A percentile compares a stretch with the other conserved stretches of the same genome.
phyloP scores from a whole-genome alignment of 2,797 vertebrate genomes.

The Pelochelys cantorii region DNA sequence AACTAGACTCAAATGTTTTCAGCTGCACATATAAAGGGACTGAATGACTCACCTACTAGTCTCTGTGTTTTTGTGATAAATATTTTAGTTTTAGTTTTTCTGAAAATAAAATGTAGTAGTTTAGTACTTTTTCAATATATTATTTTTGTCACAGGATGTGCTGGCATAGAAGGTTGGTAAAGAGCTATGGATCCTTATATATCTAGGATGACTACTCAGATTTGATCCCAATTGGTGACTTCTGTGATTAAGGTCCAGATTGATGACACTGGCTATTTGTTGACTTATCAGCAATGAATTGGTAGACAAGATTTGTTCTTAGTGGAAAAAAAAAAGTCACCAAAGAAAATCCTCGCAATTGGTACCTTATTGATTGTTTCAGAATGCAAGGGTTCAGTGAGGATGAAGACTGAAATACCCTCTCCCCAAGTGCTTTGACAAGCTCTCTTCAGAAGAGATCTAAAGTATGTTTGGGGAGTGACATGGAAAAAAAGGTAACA shows the following conservation, averaged over 20 bases:
- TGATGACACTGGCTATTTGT: neutral
- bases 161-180: too few relatives aligned
- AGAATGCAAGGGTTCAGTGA: neutral
- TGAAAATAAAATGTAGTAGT: too few relatives aligned
- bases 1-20: neutral
- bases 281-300: neutral
- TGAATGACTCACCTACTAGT: neutral
- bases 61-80: neutral
- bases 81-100: neutral
- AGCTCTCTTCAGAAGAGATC: neutral
- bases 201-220: too few relatives aligned
- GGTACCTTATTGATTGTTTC: neutral
- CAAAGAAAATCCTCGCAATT: too few relatives aligned
- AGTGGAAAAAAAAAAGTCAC: too few relatives aligned
- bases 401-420: neutral
- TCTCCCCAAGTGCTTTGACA: neutral
- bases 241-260: too few relatives aligned
- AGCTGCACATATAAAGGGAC: neutral
- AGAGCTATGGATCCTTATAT: too few relatives aligned
- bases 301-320: neutral
- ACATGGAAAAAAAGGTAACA: neutral
- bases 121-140: too few relatives aligned
- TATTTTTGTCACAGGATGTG: too few relatives aligned
- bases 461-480: neutral
- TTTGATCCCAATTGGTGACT: too few relatives aligned